phyloP scores from a whole-genome alignment of 2,797 vertebrate species.

The Cryptoprocta ferox region DNA sequence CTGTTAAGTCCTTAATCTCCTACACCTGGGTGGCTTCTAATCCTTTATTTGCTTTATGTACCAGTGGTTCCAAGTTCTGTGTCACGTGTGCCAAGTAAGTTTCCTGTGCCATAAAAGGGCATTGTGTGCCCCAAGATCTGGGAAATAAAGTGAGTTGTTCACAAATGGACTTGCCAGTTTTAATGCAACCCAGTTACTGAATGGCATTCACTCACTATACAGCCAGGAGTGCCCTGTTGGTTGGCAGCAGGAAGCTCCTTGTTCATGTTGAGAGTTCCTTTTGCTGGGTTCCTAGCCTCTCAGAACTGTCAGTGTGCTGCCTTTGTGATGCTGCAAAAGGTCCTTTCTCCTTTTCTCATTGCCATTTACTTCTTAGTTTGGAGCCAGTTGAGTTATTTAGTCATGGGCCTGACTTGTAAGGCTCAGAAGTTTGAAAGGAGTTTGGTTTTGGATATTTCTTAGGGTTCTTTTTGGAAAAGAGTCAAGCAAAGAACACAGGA shows the following conservation, averaged over 20 bases:
- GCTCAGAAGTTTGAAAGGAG: not conserved
- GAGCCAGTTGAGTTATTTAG: conserved; percentile 33
- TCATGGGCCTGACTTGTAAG: not conserved
- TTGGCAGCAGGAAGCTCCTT: conserved; percentile 41
- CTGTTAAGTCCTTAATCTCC: conserved; percentile 71
- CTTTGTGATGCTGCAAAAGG: conserved; percentile 32
- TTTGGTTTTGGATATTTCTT: conserved; percentile 32
- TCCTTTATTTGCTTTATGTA: conserved; percentile 68
- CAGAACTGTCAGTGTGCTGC: conserved; percentile 6
- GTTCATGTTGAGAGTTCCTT: conserved; percentile 43
- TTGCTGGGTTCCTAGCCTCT: not conserved
- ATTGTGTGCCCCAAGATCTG: not conserved
- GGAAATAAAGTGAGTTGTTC: conserved; percentile 48
- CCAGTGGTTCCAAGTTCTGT: conserved; percentile 59
- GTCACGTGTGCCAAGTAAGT: conserved; percentile 29
- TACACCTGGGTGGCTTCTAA: conserved; percentile 70
- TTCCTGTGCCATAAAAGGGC: conserved; percentile 36
- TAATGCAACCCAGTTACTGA: conserved; percentile 57
- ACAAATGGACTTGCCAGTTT: conserved; percentile 45
- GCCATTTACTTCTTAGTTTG: conserved; percentile 48
- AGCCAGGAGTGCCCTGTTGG: conserved; percentile 31
- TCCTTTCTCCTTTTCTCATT: not conserved
- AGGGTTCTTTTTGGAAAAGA: not conserved
- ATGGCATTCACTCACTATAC: not conserved
- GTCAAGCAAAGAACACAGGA: not conserved